These are phyloP conservation scores for Montipora foliosa DNA, from an alignment of 64 coral and sea anemone species.

Conservation along the genomic window DNA sequence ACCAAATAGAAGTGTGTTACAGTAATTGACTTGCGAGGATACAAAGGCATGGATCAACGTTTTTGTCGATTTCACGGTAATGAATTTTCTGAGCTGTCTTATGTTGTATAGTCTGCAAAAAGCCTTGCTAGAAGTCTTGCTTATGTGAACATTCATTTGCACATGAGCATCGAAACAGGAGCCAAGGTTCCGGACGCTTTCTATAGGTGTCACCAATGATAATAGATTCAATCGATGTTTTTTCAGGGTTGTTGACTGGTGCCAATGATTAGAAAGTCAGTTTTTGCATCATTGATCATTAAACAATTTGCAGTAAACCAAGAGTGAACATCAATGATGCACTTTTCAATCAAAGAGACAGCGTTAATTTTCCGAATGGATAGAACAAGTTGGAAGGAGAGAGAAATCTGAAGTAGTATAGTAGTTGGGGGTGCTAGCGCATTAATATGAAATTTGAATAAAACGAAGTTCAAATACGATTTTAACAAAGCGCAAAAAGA, in stretches of 20 bases:
- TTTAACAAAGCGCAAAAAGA: too few relatives aligned
- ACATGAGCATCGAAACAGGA: conserved; percentile 27
- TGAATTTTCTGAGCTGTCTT: conserved; percentile 16
- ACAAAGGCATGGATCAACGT: conserved; percentile 21
- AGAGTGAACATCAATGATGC: neutral
- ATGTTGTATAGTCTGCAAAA: conserved; percentile 45
- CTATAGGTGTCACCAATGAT: conserved; percentile 13
- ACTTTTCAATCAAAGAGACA: neutral
- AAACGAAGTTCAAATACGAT: too few relatives aligned
- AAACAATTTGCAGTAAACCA: neutral
- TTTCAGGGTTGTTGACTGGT: conserved; percentile 6
- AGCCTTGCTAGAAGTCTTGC: neutral
- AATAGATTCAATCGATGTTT: neutral
- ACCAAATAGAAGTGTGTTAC: conserved; percentile 1
- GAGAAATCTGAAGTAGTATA: too few relatives aligned
- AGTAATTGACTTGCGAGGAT: neutral
- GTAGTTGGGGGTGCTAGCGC: too few relatives aligned
- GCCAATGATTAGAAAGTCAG: neutral
- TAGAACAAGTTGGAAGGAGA: too few relatives aligned
- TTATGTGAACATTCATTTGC: neutral
- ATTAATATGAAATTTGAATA: too few relatives aligned
- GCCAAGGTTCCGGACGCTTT: conserved; percentile 24
- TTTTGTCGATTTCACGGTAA: neutral
- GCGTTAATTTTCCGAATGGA: too few relatives aligned
- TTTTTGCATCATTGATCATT: neutral